A percentile compares a stretch with the other conserved stretches of the same genome.
Conservation (phyloP, 2,888 invertebrate genomes). For the Oxyteleia sp. region DNA sequence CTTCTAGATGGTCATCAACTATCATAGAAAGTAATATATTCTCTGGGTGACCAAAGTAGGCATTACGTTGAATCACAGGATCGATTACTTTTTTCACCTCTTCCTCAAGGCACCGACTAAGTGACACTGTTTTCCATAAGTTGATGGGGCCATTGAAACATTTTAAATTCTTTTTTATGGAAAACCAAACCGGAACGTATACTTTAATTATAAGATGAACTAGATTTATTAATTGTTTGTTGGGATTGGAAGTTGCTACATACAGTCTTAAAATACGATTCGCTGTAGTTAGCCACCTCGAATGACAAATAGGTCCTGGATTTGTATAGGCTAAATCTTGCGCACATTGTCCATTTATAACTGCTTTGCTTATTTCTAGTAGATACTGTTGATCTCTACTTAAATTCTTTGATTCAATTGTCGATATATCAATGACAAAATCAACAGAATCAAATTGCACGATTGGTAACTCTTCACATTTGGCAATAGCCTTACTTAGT, state of each 20-base stretch:
- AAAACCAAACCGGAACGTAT: slow-evolving; percentile 31
- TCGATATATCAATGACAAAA: too few relatives aligned
- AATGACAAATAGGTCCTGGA: background rate
- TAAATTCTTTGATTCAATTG: slow-evolving; percentile 21
- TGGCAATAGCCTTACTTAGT: slow-evolving; percentile 75
- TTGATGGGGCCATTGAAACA: slow-evolving; percentile 3
- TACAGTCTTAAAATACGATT: slow-evolving; percentile 6
- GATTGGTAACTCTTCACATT: slow-evolving; percentile 14
- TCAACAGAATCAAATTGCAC: slow-evolving; percentile 13
- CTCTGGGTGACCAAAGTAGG: slow-evolving; percentile 20
- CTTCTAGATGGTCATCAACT: slow-evolving; percentile 23
- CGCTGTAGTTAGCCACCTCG: background rate
- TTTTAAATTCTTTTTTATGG: slow-evolving; percentile 11
- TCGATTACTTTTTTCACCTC: slow-evolving; percentile 45
- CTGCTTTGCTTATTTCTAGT: slow-evolving; percentile 13
- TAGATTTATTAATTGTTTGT: background rate
- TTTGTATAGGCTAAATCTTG: background rate
- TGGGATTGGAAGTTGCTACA: background rate
- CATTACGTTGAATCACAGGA: slow-evolving; percentile 45
- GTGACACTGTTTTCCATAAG: slow-evolving; percentile 4
- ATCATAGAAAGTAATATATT: slow-evolving; percentile 23
- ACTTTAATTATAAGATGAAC: slow-evolving; percentile 19
- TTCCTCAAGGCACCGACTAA: background rate
- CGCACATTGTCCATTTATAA: background rate
- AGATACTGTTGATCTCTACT: slow-evolving; percentile 40